These are phyloP conservation scores for Hoplodrina ambigua DNA, from an alignment of 2,888 invertebrate genomes.

Conservation along the genomic window DNA sequence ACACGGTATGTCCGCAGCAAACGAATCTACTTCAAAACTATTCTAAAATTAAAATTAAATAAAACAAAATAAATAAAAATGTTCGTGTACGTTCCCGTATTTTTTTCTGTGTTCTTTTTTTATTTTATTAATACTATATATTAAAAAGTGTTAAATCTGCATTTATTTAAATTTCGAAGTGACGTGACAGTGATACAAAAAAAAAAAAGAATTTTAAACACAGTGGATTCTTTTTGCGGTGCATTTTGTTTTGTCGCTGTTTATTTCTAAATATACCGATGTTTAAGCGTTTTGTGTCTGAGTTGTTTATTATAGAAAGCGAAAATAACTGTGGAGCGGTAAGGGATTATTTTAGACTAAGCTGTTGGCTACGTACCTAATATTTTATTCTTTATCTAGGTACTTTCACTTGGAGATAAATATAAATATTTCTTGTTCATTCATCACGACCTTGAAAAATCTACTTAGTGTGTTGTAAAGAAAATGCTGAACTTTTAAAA, in stretches of 20 bases:
- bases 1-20: slow-evolving; percentile 79
- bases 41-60: slow-evolving; percentile 12
- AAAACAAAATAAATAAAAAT: slow-evolving; percentile 29
- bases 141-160: slow-evolving; percentile 39
- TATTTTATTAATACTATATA: slow-evolving; percentile 21
- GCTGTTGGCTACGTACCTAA: slow-evolving; percentile 72
- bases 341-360: slow-evolving; percentile 83
- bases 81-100: slow-evolving; percentile 46
- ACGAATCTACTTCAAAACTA: slow-evolving; percentile 65
- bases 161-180: slow-evolving; percentile 61
- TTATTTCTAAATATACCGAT: slow-evolving; percentile 58
- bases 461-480: background rate
- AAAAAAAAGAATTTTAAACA: slow-evolving; percentile 49
- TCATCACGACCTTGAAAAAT: slow-evolving; percentile 30
- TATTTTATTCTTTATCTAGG: slow-evolving; percentile 64
- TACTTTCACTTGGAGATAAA: slow-evolving; percentile 48
- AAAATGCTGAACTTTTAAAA: background rate
- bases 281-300: slow-evolving; percentile 78
- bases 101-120: slow-evolving; percentile 34
- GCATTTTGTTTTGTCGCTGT: slow-evolving; percentile 70
- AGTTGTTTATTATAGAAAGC: slow-evolving; percentile 81
- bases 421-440: slow-evolving; percentile 19
- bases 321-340: slow-evolving; percentile 84
- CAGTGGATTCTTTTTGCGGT: slow-evolving; percentile 66
- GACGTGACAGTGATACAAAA: slow-evolving; percentile 65